Base-by-base conservation (phyloP, 2,888 invertebrate species). In the Ichneumoninae sp. region DNA sequence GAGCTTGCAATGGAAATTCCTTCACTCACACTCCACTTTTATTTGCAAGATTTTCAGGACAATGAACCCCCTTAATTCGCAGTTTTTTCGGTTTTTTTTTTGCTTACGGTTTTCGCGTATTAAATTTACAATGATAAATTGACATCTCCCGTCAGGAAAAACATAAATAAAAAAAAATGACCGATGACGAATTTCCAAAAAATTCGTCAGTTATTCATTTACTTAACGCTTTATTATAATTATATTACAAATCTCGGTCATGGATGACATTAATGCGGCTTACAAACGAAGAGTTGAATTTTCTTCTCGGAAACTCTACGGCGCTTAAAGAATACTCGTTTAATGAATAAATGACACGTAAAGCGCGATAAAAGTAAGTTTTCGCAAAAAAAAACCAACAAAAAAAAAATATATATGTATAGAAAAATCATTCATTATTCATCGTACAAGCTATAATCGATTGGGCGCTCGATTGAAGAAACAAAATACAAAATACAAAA, bases 221-320 rank as follows among this genome's bases (percentile, higher is more conserved):
- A 78, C 50, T 65, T 69, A 69, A 40, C 65, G 54, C 33, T 82
- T 75, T 44, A 40, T 60, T 79, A 54, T 82, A 69, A 75, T 76
- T 81, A 82, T 84, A 82, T 84, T 84, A 84, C 81, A 84, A 84
- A 54, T 75, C 57, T 82, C 69, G 66, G 78, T 79, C 77, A 78
- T 82, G 78, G 78, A 82, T 81, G 74, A 75, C 75, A 66, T 66
- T 57, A 36, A 33, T 65, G 52, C 52, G n/a, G 44, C 50, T 40
- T 66, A 40, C 44, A 69, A 81, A 81, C 70, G 57, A 22, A 22
- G 57, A 71, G 70, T 81, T 54, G 40, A n/a, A 66, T 75, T 84
- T 54, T 22, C 78, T 81, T 74, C 69, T 47, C 8, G 22, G 8
- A 78, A 33, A 52, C 10, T 19, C 33, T 66, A 52, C 16, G 33